Evolutionary conservation across 1,140 invertebrate genomes (phyloP).

Genomic region (Papilio helenus): DNA sequence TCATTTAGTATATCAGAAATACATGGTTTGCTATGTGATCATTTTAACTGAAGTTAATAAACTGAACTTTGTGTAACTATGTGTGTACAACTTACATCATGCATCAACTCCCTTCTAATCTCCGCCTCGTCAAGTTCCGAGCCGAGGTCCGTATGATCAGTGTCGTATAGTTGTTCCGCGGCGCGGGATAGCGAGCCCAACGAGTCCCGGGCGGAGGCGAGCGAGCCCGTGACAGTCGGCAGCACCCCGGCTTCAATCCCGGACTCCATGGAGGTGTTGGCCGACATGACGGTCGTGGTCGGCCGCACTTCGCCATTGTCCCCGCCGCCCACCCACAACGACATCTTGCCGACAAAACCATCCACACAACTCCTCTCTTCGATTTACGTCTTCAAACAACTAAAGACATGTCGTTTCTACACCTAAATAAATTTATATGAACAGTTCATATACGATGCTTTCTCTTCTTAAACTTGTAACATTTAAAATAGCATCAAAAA

Average conservation of each 20-base stretch:
- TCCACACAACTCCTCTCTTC: constrained; percentile 57
- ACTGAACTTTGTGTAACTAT: too few species aligned
- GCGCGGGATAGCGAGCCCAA: constrained; percentile 85
- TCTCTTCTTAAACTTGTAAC: constrained; percentile 27
- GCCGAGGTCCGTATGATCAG: constrained; percentile 89
- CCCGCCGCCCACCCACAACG: constrained; percentile 77
- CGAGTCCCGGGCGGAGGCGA: constrained; percentile 84
- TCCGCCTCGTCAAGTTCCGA: constrained; percentile 91
- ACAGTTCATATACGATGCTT: neutral
- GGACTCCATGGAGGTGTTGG: constrained; percentile 82
- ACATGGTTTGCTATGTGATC: too few species aligned
- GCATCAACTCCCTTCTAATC: constrained; percentile 88
- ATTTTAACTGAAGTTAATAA: neutral
- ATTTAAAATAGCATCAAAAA: constrained; percentile 30
- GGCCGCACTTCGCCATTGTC: constrained; percentile 62
- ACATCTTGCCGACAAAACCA: constrained; percentile 74
- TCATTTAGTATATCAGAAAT: too few species aligned
- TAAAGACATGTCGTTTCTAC: neutral
- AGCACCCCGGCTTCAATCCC: constrained; percentile 85
- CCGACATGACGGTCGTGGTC: constrained; percentile 72
- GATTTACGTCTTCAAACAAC: constrained; percentile 37
- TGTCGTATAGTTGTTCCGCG: constrained; percentile 87
- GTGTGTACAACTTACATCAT: constrained; percentile 87
- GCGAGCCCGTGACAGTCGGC: constrained; percentile 86
- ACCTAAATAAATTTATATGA: constrained; percentile 26